Evolutionary conservation across 2,113 vertebrate genomes (phyloP).

Genomic region (Colinus virginianus): DNA sequence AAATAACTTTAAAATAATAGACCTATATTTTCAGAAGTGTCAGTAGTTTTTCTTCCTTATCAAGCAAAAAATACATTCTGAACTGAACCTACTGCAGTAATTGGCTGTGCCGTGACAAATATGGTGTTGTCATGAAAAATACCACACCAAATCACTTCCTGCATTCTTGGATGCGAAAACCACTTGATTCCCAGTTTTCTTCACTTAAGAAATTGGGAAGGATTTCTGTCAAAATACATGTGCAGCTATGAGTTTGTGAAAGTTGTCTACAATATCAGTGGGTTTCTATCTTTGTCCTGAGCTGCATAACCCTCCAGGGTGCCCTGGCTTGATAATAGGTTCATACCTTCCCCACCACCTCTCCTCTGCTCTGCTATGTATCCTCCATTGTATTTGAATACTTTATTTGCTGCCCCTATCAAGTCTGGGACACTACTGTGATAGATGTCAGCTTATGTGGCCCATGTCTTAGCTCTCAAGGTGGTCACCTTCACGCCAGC

Average conservation of each 20-base stretch:
- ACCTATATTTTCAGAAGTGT: not conserved
- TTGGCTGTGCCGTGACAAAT: not conserved
- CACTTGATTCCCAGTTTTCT: not conserved
- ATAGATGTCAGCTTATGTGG: not conserved
- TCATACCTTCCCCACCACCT: not conserved
- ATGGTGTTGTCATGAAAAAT: not conserved
- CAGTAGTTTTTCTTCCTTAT: not conserved
- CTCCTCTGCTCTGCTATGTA: not conserved
- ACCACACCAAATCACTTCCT: not conserved
- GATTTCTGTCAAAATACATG: not conserved
- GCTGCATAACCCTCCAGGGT: not conserved
- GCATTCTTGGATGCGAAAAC: not conserved
- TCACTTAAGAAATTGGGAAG: not conserved
- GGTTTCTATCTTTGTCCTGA: not conserved
- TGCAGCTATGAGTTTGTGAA: not conserved
- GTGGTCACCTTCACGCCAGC: not conserved
- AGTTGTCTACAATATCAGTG: not conserved
- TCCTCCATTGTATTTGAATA: not conserved
- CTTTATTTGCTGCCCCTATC: not conserved
- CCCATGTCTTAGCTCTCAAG: not conserved
- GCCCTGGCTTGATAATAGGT: not conserved
- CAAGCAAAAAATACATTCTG: not conserved
- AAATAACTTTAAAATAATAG: not conserved
- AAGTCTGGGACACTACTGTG: not conserved
- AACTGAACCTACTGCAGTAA: not conserved